Percentiles rank a stretch among this genome's conserved stretches.
Conservation (phyloP, 1,140 invertebrate genomes). For the Agraylea sexmaculata region DNA sequence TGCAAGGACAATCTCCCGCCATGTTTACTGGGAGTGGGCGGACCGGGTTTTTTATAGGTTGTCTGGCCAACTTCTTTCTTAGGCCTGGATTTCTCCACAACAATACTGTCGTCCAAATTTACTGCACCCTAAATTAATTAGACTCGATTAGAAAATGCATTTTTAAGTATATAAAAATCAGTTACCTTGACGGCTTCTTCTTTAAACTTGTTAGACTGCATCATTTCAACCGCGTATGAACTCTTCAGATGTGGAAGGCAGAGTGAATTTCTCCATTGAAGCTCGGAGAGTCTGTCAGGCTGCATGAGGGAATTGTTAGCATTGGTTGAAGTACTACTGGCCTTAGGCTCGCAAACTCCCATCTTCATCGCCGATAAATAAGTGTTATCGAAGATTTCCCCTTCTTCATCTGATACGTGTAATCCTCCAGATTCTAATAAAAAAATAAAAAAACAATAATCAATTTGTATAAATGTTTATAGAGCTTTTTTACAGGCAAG, state of each 20-base stretch:
- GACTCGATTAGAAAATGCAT: slow-evolving; percentile 3
- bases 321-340: slow-evolving; percentile 9
- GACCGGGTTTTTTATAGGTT: slow-evolving; percentile 69
- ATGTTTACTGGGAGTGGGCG: slow-evolving; percentile 72
- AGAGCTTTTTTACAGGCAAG: background rate
- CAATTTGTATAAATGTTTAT: background rate
- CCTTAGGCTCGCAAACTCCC: slow-evolving; percentile 18
- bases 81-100: slow-evolving; percentile 21
- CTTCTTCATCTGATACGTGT: slow-evolving; percentile 70
- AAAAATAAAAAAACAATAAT: slow-evolving; percentile 2
- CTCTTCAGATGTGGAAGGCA: slow-evolving; percentile 79
- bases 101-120: slow-evolving; percentile 14
- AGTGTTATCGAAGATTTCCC: slow-evolving; percentile 66
- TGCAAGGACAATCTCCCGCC: slow-evolving; percentile 52
- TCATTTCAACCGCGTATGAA: slow-evolving; percentile 79
- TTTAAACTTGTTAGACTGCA: slow-evolving; percentile 49
- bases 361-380: slow-evolving; percentile 55
- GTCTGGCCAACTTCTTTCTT: slow-evolving; percentile 49
- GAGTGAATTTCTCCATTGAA: slow-evolving; percentile 74
- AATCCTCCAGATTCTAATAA: slow-evolving; percentile 44
- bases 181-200: slow-evolving; percentile 70
- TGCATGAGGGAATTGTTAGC: slow-evolving; percentile 12
- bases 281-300: slow-evolving; percentile 39
- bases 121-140: slow-evolving; percentile 5
- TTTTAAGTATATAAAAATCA: slow-evolving; percentile 17